Conservation (phyloP, 2,797 vertebrate genomes). For the Sebastes alutus region DNA sequence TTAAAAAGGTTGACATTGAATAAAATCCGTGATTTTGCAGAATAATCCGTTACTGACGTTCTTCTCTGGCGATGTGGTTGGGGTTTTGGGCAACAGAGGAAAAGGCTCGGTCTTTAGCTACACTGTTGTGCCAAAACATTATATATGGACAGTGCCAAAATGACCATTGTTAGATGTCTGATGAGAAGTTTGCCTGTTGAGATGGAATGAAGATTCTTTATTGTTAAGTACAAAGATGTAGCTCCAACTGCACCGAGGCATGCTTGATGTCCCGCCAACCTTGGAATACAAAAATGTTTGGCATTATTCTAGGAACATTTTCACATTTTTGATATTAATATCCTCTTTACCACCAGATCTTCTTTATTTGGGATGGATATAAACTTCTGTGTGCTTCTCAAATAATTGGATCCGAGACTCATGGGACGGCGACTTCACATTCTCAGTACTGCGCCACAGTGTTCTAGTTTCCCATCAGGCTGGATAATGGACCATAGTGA, state of each 20-base stretch:
- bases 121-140: background rate
- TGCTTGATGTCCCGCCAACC: constrained; percentile 37
- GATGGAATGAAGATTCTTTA: background rate
- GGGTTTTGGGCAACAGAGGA: background rate
- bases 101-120: background rate
- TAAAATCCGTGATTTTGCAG: background rate
- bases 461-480: constrained; percentile 58
- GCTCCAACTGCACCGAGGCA: constrained; percentile 10
- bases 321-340: constrained; percentile 26
- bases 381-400: constrained; percentile 29
- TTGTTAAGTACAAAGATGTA: constrained; percentile 16
- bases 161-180: constrained; percentile 2
- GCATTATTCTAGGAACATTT: constrained; percentile 7
- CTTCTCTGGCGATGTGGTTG: background rate
- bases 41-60: background rate
- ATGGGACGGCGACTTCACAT: constrained; percentile 31
- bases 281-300: constrained; percentile 23
- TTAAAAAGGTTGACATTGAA: background rate
- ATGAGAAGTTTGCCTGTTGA: constrained; percentile 5
- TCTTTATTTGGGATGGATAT: constrained; percentile 27
- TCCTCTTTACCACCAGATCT: constrained; percentile 9
- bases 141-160: constrained; percentile 1
- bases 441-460: constrained; percentile 32
- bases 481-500: constrained; percentile 53
- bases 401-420: constrained; percentile 35